Base-by-base conservation (phyloP, 2,888 invertebrate species). In the Hecatera dysodea region DNA sequence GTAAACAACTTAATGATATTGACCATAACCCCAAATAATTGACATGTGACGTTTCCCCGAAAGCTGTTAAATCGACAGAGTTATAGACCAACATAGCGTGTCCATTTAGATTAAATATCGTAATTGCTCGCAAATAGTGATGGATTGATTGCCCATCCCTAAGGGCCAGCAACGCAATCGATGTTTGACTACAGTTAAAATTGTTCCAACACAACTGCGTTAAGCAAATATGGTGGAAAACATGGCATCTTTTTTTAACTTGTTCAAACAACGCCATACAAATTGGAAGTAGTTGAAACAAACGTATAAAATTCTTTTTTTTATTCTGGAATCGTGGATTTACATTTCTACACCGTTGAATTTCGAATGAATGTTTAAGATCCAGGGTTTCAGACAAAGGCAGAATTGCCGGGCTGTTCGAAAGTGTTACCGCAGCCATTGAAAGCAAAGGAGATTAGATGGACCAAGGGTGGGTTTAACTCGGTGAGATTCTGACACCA, bases 51-150 rank as follows among this genome's bases (percentile, higher is more conserved):
- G 52, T 65, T 39, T 57, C 56, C 44, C 61, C 46, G 33, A 75
- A 78, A 66, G 62, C 65, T 56, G 63, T 80, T 76, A 81, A 78
- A 66, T 60, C 55, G 59, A 52, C 59, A 29, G 57, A 75, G 55
- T 75, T 67, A 67, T 75, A 60, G 52, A 44, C 55, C 60, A 36
- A 52, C 67, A 72, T 36, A 78, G 60, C 52, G 24, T 53, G 64
- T 64, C 60, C 56, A 17, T 67, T 62, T 76, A 60, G 72, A 81
- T 71, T 71, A 81, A 81, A 81, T 70, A 77, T 77, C 52, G 78
- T 77, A 61, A 77, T 64, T 71, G 59, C 42, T 63, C 36, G 66
- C 78, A 78, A 81, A 77, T 78, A 81, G 77, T 66, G 71, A 63
- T 70, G 29, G 57, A 81, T 76, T 77, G 77, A 78, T 77, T 53